These are phyloP conservation scores for Siniperca obscura DNA, from an alignment of 2,797 vertebrate species.

Conservation along the genomic window DNA sequence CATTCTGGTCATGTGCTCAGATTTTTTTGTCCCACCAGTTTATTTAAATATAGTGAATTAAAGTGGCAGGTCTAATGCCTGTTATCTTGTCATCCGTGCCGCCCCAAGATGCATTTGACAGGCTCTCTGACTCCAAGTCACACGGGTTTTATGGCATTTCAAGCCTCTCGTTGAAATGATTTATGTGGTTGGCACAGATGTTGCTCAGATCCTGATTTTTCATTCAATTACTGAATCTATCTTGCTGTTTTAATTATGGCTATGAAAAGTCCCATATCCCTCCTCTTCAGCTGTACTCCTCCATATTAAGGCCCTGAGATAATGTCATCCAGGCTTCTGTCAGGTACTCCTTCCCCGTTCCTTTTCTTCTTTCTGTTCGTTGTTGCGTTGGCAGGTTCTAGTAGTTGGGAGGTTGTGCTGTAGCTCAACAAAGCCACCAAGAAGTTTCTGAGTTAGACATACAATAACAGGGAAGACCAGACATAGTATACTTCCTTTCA, in stretches of 20 bases:
- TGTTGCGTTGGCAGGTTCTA: constrained; percentile 5
- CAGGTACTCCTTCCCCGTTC: constrained; percentile 64
- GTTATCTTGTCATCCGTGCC: constrained; percentile 74
- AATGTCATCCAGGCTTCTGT: constrained; percentile 76
- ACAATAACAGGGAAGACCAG: background rate
- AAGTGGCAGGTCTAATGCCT: constrained; percentile 76
- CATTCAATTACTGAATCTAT: constrained; percentile 89
- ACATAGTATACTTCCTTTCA: background rate
- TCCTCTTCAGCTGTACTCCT: constrained; percentile 81
- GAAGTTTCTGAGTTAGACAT: background rate
- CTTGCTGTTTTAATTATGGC: constrained; percentile 88
- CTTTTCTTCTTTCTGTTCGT: constrained; percentile 18
- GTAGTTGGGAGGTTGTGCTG: background rate
- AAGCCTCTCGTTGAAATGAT: constrained; percentile 86
- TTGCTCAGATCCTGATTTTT: constrained; percentile 88
- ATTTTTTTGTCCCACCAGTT: constrained; percentile 44
- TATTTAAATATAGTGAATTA: constrained; percentile 69
- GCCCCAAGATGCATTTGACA: constrained; percentile 79
- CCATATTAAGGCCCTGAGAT: constrained; percentile 80
- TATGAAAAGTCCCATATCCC: constrained; percentile 85
- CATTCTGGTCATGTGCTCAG: constrained; percentile 61
- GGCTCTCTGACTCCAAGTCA: constrained; percentile 81
- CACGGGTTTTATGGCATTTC: constrained; percentile 83
- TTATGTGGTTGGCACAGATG: constrained; percentile 88
- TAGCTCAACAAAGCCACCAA: background rate